phyloP scores from a whole-genome alignment of 1,140 invertebrate genomes.

The Drosophila littoralis region DNA sequence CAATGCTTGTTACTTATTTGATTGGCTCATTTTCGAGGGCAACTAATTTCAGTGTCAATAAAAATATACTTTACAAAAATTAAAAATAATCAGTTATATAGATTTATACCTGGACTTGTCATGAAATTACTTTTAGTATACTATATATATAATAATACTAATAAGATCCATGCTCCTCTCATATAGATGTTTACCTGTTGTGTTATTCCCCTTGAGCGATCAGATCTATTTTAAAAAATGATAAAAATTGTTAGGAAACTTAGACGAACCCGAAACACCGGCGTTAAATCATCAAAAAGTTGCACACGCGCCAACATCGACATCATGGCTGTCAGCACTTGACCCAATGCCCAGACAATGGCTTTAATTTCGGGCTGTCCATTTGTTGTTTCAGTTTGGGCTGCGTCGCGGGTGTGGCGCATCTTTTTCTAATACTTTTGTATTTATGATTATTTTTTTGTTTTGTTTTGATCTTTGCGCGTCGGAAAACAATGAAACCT shows the following conservation, averaged over 20 bases:
- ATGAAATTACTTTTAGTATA: constrained; percentile 19
- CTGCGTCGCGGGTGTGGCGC: constrained; percentile 73
- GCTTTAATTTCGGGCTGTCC: constrained; percentile 74
- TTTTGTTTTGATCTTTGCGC: constrained; percentile 76
- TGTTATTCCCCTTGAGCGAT: background rate
- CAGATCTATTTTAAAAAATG: background rate
- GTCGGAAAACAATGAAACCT: constrained; percentile 63
- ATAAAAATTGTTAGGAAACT: background rate
- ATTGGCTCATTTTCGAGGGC: constrained; percentile 31
- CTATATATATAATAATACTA: background rate
- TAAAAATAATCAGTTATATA: too few relatives aligned
- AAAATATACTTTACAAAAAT: too few relatives aligned
- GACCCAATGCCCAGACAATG: constrained; percentile 76
- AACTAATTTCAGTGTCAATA: background rate
- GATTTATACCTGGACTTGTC: too few relatives aligned
- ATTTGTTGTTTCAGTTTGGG: constrained; percentile 49
- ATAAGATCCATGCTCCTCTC: too few relatives aligned
- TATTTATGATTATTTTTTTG: constrained; percentile 44
- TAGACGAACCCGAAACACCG: constrained; percentile 29
- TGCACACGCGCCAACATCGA: constrained; percentile 62
- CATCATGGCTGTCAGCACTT: constrained; percentile 68
- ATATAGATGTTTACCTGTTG: background rate
- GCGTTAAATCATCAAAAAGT: constrained; percentile 57
- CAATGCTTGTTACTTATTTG: constrained; percentile 18
- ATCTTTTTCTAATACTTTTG: constrained; percentile 65